Conservation (phyloP, 2,113 vertebrate genomes). For the Chroicocephalus ridibundus region DNA sequence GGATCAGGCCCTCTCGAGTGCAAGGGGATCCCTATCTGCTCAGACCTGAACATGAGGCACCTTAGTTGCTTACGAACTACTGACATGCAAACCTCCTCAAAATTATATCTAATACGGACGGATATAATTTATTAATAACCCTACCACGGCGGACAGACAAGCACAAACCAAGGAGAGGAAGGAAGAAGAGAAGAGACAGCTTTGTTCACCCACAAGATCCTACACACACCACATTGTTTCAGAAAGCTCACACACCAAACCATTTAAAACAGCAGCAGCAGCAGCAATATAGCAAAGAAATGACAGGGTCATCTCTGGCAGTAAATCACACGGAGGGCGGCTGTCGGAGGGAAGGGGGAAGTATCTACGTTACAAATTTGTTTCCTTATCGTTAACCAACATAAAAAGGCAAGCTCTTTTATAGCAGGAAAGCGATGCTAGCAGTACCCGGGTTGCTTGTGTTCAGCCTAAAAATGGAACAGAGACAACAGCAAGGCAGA, state of each 20-base stretch:
- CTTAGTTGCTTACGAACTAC: constrained; percentile 77
- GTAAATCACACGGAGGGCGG: not conserved
- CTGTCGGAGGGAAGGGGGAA: not conserved
- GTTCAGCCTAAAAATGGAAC: not conserved
- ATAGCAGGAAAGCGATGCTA: not conserved
- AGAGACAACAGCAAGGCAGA: not conserved
- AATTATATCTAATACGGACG: constrained; percentile 24
- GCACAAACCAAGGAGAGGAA: constrained; percentile 39
- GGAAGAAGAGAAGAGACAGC: not conserved
- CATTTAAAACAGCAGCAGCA: constrained; percentile 73
- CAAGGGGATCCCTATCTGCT: constrained; percentile 86
- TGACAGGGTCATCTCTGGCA: not conserved
- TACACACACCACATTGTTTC: not conserved
- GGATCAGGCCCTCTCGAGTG: constrained; percentile 68
- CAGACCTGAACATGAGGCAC: constrained; percentile 85
- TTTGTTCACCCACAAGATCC: not conserved
- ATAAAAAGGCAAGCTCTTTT: not conserved
- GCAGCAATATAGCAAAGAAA: constrained; percentile 63
- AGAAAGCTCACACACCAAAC: constrained; percentile 41
- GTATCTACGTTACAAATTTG: not conserved
- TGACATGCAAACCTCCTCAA: constrained; percentile 82
- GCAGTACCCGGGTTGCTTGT: not conserved
- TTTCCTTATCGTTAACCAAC: not conserved
- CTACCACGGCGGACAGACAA: constrained; percentile 59
- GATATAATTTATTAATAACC: constrained; percentile 54